Evolutionary conservation across 2,888 invertebrate genomes (phyloP).

Genomic region (Sinodicranocentrus sp.): DNA sequence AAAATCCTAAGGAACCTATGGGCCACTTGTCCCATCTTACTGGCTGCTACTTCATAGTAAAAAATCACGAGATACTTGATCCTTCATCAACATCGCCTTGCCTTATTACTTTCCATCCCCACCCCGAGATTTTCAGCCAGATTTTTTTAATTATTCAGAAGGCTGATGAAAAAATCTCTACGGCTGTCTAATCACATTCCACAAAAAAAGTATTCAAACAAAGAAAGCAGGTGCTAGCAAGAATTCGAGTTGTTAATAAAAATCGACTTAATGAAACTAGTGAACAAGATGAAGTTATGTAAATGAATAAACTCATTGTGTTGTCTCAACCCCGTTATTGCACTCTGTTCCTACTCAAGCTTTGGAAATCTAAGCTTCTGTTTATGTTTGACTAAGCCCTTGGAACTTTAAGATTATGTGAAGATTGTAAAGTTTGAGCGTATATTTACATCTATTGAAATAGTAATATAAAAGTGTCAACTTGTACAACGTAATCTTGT

Average conservation of each 20-base stretch:
- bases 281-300: slow-evolving; percentile 47
- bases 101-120: background rate
- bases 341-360: background rate
- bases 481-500: too few species aligned
- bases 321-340: slow-evolving; percentile 15
- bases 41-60: too few species aligned
- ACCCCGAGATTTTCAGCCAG: background rate
- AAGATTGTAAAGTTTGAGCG: slow-evolving; percentile 32
- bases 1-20: too few species aligned
- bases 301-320: slow-evolving; percentile 48
- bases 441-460: background rate
- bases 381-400: slow-evolving; percentile 35
- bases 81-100: background rate
- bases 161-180: slow-evolving; percentile 46
- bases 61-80: background rate
- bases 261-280: slow-evolving; percentile 57
- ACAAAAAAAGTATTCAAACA: slow-evolving; percentile 54
- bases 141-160: slow-evolving; percentile 60
- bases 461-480: too few species aligned
- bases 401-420: slow-evolving; percentile 10
- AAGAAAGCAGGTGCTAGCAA: slow-evolving; percentile 40
- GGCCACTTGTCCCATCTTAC: too few species aligned
- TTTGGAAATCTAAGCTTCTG: background rate
- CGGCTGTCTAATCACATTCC: slow-evolving; percentile 52
- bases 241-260: slow-evolving; percentile 47